Conservation (phyloP, 2,797 vertebrate genomes). For the Bradypodion pumilum region DNA sequence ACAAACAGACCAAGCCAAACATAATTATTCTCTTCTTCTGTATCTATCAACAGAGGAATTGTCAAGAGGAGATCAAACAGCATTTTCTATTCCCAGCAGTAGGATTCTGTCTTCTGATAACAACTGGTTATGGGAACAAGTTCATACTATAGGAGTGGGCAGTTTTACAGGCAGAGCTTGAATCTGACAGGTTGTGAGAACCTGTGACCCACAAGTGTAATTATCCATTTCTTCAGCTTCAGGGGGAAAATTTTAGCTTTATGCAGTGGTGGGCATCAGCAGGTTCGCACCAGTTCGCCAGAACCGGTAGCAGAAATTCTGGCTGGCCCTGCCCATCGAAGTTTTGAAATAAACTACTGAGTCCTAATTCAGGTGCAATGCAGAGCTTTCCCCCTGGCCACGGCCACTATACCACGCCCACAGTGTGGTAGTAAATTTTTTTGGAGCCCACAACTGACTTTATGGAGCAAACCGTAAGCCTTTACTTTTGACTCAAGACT, state of each 20-base stretch:
- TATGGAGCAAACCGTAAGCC: background rate
- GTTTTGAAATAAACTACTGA: too few relatives aligned
- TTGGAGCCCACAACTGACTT: too few relatives aligned
- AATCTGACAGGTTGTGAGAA: conserved; percentile 6
- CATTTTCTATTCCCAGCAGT: conserved; percentile 12
- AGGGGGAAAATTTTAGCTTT: conserved; percentile 6
- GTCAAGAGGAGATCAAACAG: background rate
- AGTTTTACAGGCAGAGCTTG: conserved; percentile 11
- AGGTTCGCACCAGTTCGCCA: too few relatives aligned
- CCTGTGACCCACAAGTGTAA: background rate
- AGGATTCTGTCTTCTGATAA: conserved; percentile 2
- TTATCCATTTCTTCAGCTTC: conserved; percentile 14
- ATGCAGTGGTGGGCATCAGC: too few relatives aligned
- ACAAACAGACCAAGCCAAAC: background rate
- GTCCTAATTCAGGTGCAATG: too few relatives aligned
- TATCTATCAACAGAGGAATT: background rate
- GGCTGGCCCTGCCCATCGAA: too few relatives aligned
- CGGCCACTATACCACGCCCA: too few relatives aligned
- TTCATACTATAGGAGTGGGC: fast-evolving
- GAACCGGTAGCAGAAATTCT: too few relatives aligned
- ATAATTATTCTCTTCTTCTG: background rate
- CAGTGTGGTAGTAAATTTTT: too few relatives aligned
- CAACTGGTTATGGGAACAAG: background rate
- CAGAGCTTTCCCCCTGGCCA: too few relatives aligned
- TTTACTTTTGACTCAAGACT: background rate